Conservation (phyloP, 1,140 invertebrate species). For the Delia radicum region DNA sequence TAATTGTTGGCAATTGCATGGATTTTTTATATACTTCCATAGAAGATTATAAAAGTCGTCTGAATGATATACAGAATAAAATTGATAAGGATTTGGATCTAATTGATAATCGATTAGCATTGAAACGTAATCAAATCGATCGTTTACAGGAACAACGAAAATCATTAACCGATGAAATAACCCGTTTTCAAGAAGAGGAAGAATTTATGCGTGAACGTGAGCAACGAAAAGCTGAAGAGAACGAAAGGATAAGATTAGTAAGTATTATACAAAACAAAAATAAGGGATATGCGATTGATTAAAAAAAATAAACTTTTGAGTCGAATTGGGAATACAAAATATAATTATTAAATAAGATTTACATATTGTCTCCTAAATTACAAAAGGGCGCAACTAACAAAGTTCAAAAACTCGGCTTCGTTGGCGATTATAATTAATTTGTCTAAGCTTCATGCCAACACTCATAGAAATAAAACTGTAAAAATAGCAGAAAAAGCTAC, state of each 20-base stretch:
- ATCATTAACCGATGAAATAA: background rate
- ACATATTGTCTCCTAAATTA: too few species aligned
- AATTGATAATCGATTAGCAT: background rate
- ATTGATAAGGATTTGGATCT: background rate
- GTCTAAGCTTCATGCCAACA: too few species aligned
- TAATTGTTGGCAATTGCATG: background rate
- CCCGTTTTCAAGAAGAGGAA: slow-evolving; percentile 9
- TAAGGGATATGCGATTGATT: too few species aligned
- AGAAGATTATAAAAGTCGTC: background rate
- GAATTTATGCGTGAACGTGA: background rate
- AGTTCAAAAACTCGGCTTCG: too few species aligned
- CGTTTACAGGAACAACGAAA: background rate
- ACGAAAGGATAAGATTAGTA: background rate
- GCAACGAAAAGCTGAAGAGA: background rate
- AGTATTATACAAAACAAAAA: too few species aligned
- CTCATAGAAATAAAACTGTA: too few species aligned
- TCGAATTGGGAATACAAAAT: too few species aligned
- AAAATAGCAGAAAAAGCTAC: too few species aligned
- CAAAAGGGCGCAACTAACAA: too few species aligned
- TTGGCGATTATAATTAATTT: too few species aligned
- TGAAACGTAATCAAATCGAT: background rate
- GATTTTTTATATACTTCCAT: background rate
- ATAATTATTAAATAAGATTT: too few species aligned
- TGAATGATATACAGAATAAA: background rate
- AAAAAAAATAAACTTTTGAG: too few species aligned